Conservation (phyloP, 1,140 invertebrate species). For the Oreohelix idahoensis region DNA sequence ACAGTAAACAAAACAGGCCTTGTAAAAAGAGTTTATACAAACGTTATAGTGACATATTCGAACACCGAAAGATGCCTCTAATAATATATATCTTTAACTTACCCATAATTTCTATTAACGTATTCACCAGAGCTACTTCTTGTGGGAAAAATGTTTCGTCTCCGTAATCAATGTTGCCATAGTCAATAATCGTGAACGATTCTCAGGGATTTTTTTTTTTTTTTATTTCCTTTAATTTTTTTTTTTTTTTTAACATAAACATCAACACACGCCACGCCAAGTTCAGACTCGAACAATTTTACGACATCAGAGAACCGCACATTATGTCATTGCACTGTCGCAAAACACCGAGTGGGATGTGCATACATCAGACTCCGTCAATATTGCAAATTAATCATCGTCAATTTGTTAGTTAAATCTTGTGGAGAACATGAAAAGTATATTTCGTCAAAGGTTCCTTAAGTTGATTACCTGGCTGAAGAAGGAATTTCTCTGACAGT, state of each 20-base stretch:
- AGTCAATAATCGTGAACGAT: not conserved
- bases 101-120: too few species aligned
- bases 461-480: not conserved
- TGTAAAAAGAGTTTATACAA: too few species aligned
- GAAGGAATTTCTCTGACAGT: not conserved
- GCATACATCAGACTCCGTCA: not conserved
- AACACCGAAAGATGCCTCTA: too few species aligned
- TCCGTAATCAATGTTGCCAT: not conserved
- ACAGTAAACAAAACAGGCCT: too few species aligned
- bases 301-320: constrained; percentile 4
- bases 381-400: constrained; percentile 10
- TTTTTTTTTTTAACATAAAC: not conserved
- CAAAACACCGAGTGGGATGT: not conserved
- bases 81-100: too few species aligned
- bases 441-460: not conserved
- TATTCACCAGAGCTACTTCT: not conserved
- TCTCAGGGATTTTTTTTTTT: not conserved
- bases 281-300: constrained; percentile 1
- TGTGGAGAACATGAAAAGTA: not conserved
- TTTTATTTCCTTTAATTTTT: too few species aligned
- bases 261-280: not conserved
- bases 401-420: constrained; percentile 11
- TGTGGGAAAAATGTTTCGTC: not conserved
- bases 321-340: constrained; percentile 7
- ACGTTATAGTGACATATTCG: too few species aligned